Percentiles rank a stretch among this genome's conserved stretches.
Evolutionary conservation across 2,888 invertebrate genomes (phyloP).

Genomic region (Junonia oenone): DNA sequence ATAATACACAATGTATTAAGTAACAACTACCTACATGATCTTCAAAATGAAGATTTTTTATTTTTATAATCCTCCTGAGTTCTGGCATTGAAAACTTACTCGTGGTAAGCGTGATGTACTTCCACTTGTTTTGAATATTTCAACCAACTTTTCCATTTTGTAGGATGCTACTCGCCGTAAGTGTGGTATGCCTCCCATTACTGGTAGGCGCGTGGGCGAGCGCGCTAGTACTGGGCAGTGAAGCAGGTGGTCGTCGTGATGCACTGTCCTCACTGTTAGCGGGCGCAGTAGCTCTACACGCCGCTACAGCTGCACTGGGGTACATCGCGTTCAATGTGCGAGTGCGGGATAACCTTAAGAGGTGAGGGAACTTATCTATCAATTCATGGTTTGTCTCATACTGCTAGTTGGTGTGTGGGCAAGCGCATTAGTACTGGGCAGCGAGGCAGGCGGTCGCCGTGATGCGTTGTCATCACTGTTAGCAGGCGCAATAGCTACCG

Average conservation of each 20-base stretch:
- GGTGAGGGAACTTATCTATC: too few species aligned
- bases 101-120: too few species aligned
- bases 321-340: slow-evolving; percentile 93
- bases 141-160: too few species aligned
- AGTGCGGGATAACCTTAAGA: slow-evolving; percentile 86
- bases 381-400: slow-evolving; percentile 91
- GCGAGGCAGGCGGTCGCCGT: slow-evolving; percentile 85
- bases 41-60: too few species aligned
- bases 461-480: slow-evolving; percentile 86
- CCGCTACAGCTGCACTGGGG: slow-evolving; percentile 90
- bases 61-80: too few species aligned
- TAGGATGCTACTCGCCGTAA: slow-evolving; percentile 91
- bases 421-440: slow-evolving; percentile 68
- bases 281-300: slow-evolving; percentile 87
- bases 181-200: slow-evolving; percentile 91
- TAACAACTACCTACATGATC: too few species aligned
- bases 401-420: slow-evolving; percentile 93
- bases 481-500: slow-evolving; percentile 86
- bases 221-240: slow-evolving; percentile 78
- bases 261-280: slow-evolving; percentile 87
- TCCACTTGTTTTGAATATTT: too few species aligned
- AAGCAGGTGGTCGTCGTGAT: slow-evolving; percentile 83
- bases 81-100: too few species aligned
- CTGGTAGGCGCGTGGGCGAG: slow-evolving; percentile 91
- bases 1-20: too few species aligned